Evolutionary conservation across 2,888 invertebrate genomes (phyloP).

Genomic region (Silvanus unidentatus): DNA sequence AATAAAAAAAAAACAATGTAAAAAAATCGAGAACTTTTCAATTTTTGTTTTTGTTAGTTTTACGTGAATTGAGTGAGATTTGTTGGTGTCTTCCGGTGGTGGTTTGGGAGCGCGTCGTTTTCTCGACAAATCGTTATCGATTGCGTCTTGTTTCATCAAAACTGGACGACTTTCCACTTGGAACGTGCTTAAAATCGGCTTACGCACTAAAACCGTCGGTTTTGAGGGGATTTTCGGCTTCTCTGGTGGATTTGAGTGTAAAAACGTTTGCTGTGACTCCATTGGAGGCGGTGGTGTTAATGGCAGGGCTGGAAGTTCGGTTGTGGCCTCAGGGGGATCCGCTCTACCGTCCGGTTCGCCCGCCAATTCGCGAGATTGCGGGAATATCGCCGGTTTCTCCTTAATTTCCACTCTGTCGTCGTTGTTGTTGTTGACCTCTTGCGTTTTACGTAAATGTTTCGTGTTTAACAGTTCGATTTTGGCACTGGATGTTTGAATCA

Average conservation of each 20-base stretch:
- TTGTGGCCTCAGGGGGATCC: slow-evolving; percentile 61
- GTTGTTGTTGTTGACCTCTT: slow-evolving; percentile 18
- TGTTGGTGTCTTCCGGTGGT: too few species aligned
- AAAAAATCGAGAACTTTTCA: too few species aligned
- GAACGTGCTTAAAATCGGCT: slow-evolving; percentile 22
- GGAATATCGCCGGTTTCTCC: slow-evolving; percentile 17
- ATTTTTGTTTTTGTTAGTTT: too few species aligned
- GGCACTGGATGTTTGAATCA: slow-evolving; percentile 42
- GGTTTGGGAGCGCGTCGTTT: slow-evolving; percentile 75
- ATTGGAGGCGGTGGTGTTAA: slow-evolving; percentile 60
- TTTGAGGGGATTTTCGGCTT: slow-evolving; percentile 69
- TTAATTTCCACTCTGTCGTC: slow-evolving; percentile 2
- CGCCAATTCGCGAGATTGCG: slow-evolving; percentile 66
- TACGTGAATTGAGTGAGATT: too few species aligned
- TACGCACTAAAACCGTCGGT: slow-evolving; percentile 47
- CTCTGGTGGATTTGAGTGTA: slow-evolving; percentile 51
- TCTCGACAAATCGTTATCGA: slow-evolving; percentile 46
- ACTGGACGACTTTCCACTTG: slow-evolving; percentile 15
- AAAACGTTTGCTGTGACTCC: slow-evolving; percentile 58
- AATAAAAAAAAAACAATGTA: too few species aligned
- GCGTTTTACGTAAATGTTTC: slow-evolving; percentile 19
- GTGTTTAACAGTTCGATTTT: slow-evolving; percentile 41
- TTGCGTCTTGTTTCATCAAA: slow-evolving; percentile 39
- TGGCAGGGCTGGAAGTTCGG: slow-evolving; percentile 64
- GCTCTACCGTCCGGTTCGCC: slow-evolving; percentile 85